Percentiles rank a stretch among this genome's conserved stretches.
These are phyloP conservation scores for chimpanzee (Pan troglodytes) DNA, from an alignment of 2,113 vertebrate species.

Conservation along the genomic window NHGRI_mPanTro3-v2.1_pri NC_072410.2:14354501-14355000, in stretches of 20 bases:
- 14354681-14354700: background rate
- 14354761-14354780: background rate
- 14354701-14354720: background rate
- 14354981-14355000: background rate
- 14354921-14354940: background rate
- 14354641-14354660: background rate
- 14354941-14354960: no score
- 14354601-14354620: background rate
- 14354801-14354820: background rate
- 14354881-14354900: background rate
- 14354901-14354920: background rate
- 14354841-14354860: background rate
- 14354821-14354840: background rate
- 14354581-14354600: background rate
- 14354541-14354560: background rate
- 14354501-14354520: background rate
- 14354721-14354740: background rate
- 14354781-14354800: background rate
- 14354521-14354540: background rate
- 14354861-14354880: background rate
- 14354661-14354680: background rate
- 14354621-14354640: background rate
- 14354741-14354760: background rate
- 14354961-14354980: background rate
- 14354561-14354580: background rate